Evolutionary conservation across 2,797 vertebrate species (phyloP).

Genomic region (Chelonia mydas): DNA sequence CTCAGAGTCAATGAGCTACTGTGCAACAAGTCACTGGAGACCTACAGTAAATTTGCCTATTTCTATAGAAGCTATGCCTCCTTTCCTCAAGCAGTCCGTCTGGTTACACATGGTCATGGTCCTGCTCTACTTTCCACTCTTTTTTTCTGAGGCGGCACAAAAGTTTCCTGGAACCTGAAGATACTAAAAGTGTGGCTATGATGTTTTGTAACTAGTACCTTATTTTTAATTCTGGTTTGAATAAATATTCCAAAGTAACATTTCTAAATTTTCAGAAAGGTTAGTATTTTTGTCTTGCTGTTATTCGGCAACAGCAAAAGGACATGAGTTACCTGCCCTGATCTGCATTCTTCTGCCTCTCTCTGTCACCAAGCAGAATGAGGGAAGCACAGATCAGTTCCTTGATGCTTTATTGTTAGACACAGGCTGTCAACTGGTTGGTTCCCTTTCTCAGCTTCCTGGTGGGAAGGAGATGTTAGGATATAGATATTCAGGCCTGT

Average conservation of each 20-base stretch:
- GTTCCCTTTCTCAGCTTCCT: not conserved
- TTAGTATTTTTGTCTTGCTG: accelerated
- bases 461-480: accelerated
- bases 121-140: not conserved
- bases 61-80: not conserved
- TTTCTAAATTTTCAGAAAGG: not conserved
- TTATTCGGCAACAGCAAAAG: not conserved
- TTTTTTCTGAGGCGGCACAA: not conserved
- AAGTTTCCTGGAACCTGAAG: not conserved
- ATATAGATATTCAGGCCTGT: no score
- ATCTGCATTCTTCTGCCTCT: accelerated
- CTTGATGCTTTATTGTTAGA: not conserved
- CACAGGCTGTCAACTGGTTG: not conserved
- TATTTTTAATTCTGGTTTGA: not conserved
- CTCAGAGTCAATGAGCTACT: not conserved
- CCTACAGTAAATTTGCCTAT: not conserved
- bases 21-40: not conserved
- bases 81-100: not conserved
- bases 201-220: not conserved
- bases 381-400: not conserved
- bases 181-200: not conserved
- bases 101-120: not conserved
- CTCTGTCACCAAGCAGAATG: not conserved
- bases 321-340: not conserved
- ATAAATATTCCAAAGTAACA: not conserved